Conservation (phyloP, 2,113 vertebrate species). For the Mionectes macconnelli region DNA sequence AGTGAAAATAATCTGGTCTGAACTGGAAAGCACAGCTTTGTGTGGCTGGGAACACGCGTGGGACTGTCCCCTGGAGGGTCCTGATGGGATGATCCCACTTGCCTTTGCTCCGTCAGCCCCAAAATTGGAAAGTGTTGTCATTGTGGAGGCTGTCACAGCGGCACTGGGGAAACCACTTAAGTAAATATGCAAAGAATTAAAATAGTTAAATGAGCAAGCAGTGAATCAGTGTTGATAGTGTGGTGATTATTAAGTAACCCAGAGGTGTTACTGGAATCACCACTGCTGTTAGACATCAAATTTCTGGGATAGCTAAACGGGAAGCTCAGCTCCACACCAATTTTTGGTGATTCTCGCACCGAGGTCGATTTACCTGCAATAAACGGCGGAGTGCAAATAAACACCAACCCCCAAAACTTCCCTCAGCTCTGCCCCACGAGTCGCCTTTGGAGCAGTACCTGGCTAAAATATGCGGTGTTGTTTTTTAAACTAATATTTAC, state of each 20-base stretch:
- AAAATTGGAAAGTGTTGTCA: neutral
- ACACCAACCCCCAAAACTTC: neutral
- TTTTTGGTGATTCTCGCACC: neutral
- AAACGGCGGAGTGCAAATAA: neutral
- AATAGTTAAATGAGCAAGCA: conserved; percentile 18
- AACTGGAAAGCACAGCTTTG: conserved; percentile 36
- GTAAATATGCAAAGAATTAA: conserved; percentile 55
- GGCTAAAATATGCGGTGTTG: neutral
- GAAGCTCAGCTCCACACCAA: neutral
- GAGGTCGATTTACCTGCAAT: neutral
- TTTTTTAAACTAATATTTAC: conserved; percentile 57
- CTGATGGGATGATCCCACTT: neutral
- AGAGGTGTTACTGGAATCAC: neutral
- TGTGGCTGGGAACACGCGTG: neutral
- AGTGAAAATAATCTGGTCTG: conserved; percentile 55
- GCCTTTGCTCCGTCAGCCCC: neutral
- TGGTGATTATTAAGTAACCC: neutral
- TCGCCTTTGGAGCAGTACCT: neutral
- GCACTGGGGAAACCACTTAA: neutral
- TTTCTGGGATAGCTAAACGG: neutral
- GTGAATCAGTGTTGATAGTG: conserved; percentile 4
- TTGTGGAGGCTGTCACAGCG: neutral
- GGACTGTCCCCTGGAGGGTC: neutral
- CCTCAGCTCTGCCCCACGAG: neutral
- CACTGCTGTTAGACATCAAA: neutral